Evolutionary conservation across 2,797 vertebrate genomes (phyloP).

Genomic region (Parambassis ranga): DNA sequence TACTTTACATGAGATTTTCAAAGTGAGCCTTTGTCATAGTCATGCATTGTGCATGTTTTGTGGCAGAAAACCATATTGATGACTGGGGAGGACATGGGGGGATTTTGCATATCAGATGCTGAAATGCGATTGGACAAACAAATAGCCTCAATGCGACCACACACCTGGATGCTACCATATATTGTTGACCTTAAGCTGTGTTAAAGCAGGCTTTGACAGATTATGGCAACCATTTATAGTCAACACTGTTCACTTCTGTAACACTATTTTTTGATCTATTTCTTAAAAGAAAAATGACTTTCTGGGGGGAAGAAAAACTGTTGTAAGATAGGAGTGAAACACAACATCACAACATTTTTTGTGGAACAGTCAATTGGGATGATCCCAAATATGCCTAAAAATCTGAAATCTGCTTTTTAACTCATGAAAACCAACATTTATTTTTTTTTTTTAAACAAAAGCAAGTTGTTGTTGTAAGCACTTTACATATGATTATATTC

Average conservation of each 20-base stretch:
- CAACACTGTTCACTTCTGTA: not conserved
- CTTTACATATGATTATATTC: conserved; percentile 79
- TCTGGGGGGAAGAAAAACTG: conserved; percentile 24
- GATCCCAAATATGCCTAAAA: conserved; percentile 25
- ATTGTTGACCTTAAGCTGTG: not conserved
- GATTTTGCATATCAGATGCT: not conserved
- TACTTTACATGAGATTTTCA: not conserved
- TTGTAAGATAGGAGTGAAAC: not conserved
- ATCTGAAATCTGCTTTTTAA: conserved; percentile 23
- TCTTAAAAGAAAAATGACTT: conserved; percentile 23
- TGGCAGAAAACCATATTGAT: conserved; percentile 1
- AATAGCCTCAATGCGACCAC: not conserved
- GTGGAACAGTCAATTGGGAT: conserved; percentile 4
- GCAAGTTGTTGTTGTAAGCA: conserved; percentile 74
- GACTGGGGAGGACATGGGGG: not conserved
- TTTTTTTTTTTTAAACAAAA: no score
- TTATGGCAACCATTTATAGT: not conserved
- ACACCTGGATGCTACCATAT: not conserved
- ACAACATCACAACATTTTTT: no score
- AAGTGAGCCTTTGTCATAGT: conserved; percentile 4
- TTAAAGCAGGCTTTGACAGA: not conserved
- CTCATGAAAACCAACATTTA: conserved; percentile 29
- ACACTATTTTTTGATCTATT: conserved; percentile 26
- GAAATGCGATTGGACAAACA: not conserved
- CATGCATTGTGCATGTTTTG: not conserved